phyloP scores from a whole-genome alignment of 2,797 vertebrate genomes.

The Xenops minutus region DNA sequence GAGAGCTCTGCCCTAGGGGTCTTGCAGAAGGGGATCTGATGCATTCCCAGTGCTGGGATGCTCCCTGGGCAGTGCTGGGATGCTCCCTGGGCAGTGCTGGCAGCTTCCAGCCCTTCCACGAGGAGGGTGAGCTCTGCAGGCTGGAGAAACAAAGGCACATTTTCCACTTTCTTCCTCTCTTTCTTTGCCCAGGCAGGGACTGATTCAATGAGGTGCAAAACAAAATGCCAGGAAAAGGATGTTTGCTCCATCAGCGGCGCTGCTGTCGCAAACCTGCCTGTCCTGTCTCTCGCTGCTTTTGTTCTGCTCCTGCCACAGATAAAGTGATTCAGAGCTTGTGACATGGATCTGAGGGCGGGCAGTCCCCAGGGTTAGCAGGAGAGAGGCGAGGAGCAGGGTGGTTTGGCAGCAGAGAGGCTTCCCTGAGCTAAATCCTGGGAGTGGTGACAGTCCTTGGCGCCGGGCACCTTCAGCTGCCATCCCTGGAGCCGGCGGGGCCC shows the following conservation, averaged over 20 bases:
- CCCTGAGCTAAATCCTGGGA: not conserved
- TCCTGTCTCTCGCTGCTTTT: not conserved
- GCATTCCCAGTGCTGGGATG: not conserved
- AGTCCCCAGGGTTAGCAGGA: not conserved
- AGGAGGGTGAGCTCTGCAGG: not conserved
- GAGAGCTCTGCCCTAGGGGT: not conserved
- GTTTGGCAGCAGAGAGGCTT: not conserved
- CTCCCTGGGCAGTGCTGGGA: not conserved
- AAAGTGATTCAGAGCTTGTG: constrained; percentile 62
- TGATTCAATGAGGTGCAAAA: not conserved
- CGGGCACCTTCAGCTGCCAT: not conserved
- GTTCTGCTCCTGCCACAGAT: constrained; percentile 64
- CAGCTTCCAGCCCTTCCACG: not conserved
- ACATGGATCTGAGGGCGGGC: not conserved
- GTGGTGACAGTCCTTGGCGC: not conserved
- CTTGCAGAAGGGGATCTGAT: not conserved
- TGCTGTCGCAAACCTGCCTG: not conserved
- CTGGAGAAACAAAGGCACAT: not conserved
- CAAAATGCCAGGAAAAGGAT: constrained; percentile 46
- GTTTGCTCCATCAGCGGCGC: not conserved
- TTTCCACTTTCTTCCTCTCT: not conserved
- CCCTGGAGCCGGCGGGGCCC: not conserved
- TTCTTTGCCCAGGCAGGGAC: not conserved
- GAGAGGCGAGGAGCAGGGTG: not conserved
- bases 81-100: not conserved